Evolutionary conservation across 2,888 invertebrate genomes (phyloP), one percentile per base, ranked within the genome.

Genomic region (Nemotelus nigrinus): DNA sequence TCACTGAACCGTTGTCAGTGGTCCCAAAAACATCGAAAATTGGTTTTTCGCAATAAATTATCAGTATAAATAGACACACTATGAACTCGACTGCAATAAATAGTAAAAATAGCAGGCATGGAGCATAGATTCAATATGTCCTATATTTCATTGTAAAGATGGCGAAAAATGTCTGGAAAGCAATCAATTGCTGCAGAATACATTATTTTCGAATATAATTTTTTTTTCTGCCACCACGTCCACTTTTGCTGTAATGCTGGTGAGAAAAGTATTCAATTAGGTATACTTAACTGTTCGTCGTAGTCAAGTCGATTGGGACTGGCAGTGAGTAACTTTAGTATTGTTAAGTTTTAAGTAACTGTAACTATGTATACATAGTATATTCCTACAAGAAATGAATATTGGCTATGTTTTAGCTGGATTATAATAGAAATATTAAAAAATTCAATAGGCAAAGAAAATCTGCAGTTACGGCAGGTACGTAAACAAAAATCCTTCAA

Each of bases 1-100:
- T 25, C 25, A 25, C 25, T 25, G 25, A 25, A 25, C 25, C 25
- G 25, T 25, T 25, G 25, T 25, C 25, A 25, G 25, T 25, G 25
- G 25, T 25, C 25, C 25, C 25, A 25, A 25, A 25, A 25, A 25
- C 72, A 76, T 76, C 78, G 72, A 64, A 79, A 79, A 79, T 79
- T 78, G 79, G 79, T 60, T 77, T 60, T 57, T 68, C 77, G 71
- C 76, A 78, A 78, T 76, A 77, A 79, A 78, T 79, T 78, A 79
- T 77, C 75, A 75, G 55, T 68, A 67, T 65, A 75, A 77, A 76
- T 67, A 77, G 79, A 57, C 3, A 44, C 47, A 8, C 44, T 5
- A 71, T 41, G n/a, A 57, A 44, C 45, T 7, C 71, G n/a, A 6
- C 57, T 44, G 57, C 45, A 1, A 5, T 44, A 25, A 45, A 65